Evolutionary conservation across 2,797 vertebrate genomes (phyloP).

Genomic region (Crossoptilon crossoptilon): DNA sequence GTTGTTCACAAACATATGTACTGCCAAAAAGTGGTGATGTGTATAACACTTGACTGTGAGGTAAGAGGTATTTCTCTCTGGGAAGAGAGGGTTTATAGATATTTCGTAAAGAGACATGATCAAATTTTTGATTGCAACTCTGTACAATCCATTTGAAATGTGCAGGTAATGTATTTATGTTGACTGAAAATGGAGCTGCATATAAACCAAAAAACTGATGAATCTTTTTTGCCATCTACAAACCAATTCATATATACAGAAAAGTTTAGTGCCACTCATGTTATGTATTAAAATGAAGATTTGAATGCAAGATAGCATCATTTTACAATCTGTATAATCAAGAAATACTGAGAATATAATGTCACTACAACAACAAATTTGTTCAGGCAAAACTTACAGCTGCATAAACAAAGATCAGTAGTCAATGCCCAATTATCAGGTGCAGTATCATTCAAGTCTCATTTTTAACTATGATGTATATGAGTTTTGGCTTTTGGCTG

Average conservation of each 20-base stretch:
- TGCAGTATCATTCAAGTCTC: neutral
- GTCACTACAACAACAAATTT: neutral
- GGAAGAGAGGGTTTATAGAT: no score
- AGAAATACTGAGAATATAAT: neutral
- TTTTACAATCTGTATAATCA: neutral
- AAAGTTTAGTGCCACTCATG: neutral
- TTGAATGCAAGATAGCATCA: neutral
- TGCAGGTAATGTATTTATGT: no score
- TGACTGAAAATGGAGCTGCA: no score
- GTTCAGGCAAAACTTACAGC: neutral
- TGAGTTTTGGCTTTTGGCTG: accelerated
- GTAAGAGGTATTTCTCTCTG: no score
- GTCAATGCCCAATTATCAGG: neutral
- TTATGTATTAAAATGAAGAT: neutral
- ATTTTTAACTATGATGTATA: neutral
- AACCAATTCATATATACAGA: neutral
- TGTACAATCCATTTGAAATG: no score
- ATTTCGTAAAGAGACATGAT: no score
- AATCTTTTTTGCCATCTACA: no score
- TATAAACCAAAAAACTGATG: no score
- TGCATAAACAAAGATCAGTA: neutral
- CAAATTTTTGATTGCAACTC: no score
- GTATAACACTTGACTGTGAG: no score
- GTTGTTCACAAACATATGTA: no score
- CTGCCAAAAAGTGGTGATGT: no score